Percentiles rank a stretch among this genome's conserved stretches.
These are phyloP conservation scores for Cabera pusaria DNA, from an alignment of 2,888 invertebrate genomes.

Conservation along the genomic window DNA sequence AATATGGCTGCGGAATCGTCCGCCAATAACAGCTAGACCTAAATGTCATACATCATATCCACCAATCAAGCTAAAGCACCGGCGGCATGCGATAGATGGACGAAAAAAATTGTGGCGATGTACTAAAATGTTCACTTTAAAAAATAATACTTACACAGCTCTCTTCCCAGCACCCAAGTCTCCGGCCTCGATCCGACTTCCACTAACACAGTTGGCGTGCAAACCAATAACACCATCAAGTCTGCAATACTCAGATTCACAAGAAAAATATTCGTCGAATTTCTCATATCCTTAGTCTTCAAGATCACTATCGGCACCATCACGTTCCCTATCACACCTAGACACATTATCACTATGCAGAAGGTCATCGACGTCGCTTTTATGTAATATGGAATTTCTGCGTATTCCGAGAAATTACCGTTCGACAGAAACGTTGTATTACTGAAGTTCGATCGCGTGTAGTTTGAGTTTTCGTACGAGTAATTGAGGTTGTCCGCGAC, in stretches of 20 bases:
- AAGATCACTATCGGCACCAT: conserved; percentile 97
- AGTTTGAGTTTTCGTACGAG: conserved; percentile 27
- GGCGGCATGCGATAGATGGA: no score
- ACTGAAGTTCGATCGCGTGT: conserved; percentile 28
- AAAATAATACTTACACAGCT: conserved; percentile 92
- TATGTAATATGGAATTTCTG: conserved; percentile 92
- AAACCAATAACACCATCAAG: conserved; percentile 94
- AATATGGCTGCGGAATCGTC: no score
- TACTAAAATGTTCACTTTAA: no score
- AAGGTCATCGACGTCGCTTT: conserved; percentile 94
- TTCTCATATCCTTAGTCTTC: conserved; percentile 96
- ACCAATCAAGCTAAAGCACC: no score
- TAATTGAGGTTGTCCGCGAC: conserved; percentile 40
- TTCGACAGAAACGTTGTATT: conserved; percentile 47
- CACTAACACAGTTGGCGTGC: conserved; percentile 96
- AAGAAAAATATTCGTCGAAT: conserved; percentile 97
- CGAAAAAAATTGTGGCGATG: no score
- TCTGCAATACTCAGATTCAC: conserved; percentile 97
- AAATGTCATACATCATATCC: no score
- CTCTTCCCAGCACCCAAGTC: conserved; percentile 95
- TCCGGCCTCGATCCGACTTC: conserved; percentile 96
- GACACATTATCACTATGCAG: conserved; percentile 93
- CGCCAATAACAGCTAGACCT: no score
- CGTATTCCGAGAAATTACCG: conserved; percentile 69
- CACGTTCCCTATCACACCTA: conserved; percentile 95